These are phyloP conservation scores for Tenthredo distinguenda DNA, from an alignment of 2,888 invertebrate species.

Conservation along the genomic window DNA sequence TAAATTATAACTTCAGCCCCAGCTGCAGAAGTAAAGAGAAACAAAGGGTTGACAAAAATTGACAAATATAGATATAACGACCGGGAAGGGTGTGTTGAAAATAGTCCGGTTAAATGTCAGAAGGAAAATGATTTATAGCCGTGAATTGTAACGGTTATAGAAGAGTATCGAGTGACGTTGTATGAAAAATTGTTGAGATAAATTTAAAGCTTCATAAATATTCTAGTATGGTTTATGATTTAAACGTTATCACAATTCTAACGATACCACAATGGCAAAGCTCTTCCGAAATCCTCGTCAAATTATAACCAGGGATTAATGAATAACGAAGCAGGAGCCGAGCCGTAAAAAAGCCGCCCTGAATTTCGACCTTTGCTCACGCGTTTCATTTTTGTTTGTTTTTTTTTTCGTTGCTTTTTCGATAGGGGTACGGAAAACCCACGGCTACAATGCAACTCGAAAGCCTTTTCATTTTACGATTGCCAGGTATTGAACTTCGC, in stretches of 20 bases:
- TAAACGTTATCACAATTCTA: constrained; percentile 19
- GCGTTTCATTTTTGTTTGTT: neutral
- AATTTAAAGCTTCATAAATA: constrained; percentile 21
- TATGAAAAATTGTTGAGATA: neutral
- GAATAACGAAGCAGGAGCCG: neutral
- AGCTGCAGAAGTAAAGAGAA: neutral
- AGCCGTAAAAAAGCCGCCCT: neutral
- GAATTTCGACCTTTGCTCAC: neutral
- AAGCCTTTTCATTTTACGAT: constrained; percentile 40
- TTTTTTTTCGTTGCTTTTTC: neutral
- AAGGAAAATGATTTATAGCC: neutral
- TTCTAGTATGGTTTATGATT: constrained; percentile 19
- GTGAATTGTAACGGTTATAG: neutral
- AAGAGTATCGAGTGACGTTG: neutral
- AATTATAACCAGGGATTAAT: constrained; percentile 42
- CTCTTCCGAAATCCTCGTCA: constrained; percentile 31
- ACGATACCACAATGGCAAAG: constrained; percentile 13
- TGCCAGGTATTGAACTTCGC: neutral
- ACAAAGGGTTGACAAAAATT: neutral
- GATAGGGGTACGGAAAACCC: constrained; percentile 23
- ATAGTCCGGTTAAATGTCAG: neutral
- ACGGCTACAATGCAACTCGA: constrained; percentile 40
- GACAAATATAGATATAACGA: neutral
- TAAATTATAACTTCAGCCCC: neutral
- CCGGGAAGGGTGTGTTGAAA: neutral